Conservation (phyloP, 2,888 invertebrate genomes). For the Lasioglossum zephyrum region DNA sequence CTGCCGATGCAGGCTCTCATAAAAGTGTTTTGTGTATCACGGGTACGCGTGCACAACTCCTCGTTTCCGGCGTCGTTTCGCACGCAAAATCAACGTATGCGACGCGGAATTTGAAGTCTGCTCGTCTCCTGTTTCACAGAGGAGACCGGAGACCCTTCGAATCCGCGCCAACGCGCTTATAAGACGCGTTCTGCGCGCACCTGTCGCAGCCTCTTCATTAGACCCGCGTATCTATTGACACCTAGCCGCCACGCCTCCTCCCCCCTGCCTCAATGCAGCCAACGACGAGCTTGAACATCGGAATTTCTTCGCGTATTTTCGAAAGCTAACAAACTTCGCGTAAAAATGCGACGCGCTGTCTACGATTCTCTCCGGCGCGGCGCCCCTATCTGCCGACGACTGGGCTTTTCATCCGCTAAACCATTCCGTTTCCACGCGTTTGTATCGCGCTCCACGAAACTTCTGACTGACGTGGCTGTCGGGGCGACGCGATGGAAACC, state of each 20-base stretch:
- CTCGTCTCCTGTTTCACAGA: slow-evolving; percentile 23
- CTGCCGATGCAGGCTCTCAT: slow-evolving; percentile 54
- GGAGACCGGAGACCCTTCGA: not conserved
- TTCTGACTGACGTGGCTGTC: slow-evolving; percentile 65
- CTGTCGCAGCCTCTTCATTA: slow-evolving; percentile 34
- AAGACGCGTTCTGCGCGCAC: slow-evolving; percentile 34
- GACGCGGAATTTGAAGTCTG: slow-evolving; percentile 3
- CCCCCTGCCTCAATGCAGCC: not conserved
- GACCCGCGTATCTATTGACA: slow-evolving; percentile 40
- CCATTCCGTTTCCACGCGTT: slow-evolving; percentile 62
- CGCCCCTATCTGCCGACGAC: not conserved
- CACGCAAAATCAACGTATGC: slow-evolving; percentile 18
- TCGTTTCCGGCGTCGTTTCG: slow-evolving; percentile 18
- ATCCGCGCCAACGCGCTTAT: slow-evolving; percentile 27
- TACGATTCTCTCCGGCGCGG: slow-evolving; percentile 28
- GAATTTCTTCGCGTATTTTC: not conserved
- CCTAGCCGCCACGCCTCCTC: not conserved
- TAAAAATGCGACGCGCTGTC: slow-evolving; percentile 12
- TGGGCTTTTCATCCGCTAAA: slow-evolving; percentile 45
- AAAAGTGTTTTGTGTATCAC: slow-evolving; percentile 59
- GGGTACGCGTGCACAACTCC: not conserved
- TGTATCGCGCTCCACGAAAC: slow-evolving; percentile 60
- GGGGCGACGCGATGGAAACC: slow-evolving; percentile 66
- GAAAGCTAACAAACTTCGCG: not conserved
- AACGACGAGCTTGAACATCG: not conserved